A percentile compares a stretch with the other conserved stretches of the same genome.
These are phyloP conservation scores for Danio tinwini DNA, from an alignment of 2,797 vertebrate genomes.

Conservation along the genomic window DNA sequence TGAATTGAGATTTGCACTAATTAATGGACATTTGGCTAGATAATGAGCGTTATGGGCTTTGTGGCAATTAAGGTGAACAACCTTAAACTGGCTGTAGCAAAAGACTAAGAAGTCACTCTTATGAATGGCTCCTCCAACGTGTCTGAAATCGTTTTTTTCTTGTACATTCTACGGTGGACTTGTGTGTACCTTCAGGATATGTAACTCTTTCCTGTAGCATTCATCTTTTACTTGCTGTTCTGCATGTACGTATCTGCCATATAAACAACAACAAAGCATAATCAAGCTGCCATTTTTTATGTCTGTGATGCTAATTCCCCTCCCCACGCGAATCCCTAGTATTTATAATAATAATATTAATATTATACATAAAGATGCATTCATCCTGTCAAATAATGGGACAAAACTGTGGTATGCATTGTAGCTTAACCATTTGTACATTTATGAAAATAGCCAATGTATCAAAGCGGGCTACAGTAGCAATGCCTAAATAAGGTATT, in stretches of 20 bases:
- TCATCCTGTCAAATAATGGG: conserved; percentile 51
- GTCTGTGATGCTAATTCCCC: conserved; percentile 39
- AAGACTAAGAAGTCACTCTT: conserved; percentile 31
- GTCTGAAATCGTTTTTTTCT: conserved; percentile 55
- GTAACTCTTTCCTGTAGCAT: conserved; percentile 65
- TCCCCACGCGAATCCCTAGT: not conserved
- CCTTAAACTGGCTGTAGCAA: conserved; percentile 33
- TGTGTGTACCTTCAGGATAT: conserved; percentile 61
- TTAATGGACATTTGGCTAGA: not conserved
- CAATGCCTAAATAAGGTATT: conserved; percentile 46
- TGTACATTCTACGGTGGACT: conserved; percentile 59
- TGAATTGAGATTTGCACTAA: conserved; percentile 37
- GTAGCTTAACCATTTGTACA: conserved; percentile 44
- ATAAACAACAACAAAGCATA: conserved; percentile 48
- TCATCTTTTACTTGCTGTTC: conserved; percentile 65
- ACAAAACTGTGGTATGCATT: conserved; percentile 55
- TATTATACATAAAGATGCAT: conserved; percentile 47
- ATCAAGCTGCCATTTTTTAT: conserved; percentile 51
- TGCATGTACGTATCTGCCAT: conserved; percentile 72
- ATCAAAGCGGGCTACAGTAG: conserved; percentile 53
- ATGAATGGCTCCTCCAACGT: conserved; percentile 59
- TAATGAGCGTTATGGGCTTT: not conserved
- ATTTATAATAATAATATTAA: not conserved
- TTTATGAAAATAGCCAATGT: conserved; percentile 48
- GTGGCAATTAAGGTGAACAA: not conserved